A percentile compares a stretch with the other conserved stretches of the same genome.
Conservation (phyloP, 2,797 vertebrate species). For the Streptopelia turtur region DNA sequence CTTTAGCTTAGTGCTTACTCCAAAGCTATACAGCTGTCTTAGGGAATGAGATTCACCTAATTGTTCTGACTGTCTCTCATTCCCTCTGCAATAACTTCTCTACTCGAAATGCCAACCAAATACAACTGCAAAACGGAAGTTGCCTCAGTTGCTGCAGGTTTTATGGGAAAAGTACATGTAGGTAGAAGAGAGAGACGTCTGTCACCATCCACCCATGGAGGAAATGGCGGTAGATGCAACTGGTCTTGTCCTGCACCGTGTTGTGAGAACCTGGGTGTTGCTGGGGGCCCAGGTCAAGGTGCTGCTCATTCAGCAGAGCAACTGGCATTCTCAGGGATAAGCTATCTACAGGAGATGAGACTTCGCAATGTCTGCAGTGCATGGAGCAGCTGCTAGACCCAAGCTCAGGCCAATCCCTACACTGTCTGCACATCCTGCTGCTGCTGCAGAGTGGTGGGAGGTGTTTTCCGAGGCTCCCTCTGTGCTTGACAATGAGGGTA, state of each 20-base stretch:
- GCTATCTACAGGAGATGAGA: background rate
- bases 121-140: background rate
- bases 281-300: background rate
- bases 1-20: background rate
- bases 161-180: background rate
- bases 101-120: background rate
- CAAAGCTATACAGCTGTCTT: background rate
- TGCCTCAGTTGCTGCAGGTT: background rate
- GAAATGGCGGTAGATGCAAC: background rate
- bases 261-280: background rate
- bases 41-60: background rate
- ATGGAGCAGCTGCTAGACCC: rapidly evolving
- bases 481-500: background rate
- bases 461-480: background rate
- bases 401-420: background rate
- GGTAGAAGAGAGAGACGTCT: background rate
- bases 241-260: background rate
- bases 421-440: too few relatives aligned
- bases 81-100: background rate
- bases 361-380: rapidly evolving
- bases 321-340: background rate
- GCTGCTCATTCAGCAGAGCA: background rate
- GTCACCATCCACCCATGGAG: rapidly evolving
- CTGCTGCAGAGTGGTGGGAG: rapidly evolving
- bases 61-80: background rate